A percentile compares a stretch with the other conserved stretches of the same genome.
Evolutionary conservation across 2,797 vertebrate species (phyloP).

Genomic region (Salmo trutta): DNA sequence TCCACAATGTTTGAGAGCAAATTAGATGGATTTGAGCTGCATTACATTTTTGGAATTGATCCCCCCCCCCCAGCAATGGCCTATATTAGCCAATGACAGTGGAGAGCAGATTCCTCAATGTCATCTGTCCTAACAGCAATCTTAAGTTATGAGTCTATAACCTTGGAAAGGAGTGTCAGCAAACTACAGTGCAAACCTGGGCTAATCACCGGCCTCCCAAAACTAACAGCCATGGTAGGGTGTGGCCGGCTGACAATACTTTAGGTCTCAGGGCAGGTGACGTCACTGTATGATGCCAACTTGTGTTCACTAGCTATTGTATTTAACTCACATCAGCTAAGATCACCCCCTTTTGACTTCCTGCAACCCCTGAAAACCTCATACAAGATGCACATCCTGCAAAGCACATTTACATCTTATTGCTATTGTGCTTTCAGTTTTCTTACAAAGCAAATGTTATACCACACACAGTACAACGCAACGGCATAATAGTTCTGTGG

Average conservation of each 20-base stretch:
- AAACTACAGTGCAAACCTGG: not conserved
- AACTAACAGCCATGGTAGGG: too few relatives aligned
- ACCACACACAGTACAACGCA: not conserved
- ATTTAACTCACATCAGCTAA: too few relatives aligned
- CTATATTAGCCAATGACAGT: too few relatives aligned
- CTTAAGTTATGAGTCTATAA: not conserved
- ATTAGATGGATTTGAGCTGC: not conserved
- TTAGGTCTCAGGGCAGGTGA: too few relatives aligned
- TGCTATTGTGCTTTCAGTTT: not conserved
- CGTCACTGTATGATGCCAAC: too few relatives aligned
- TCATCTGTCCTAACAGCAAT: not conserved
- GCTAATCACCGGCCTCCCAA: too few relatives aligned
- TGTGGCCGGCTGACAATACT: too few relatives aligned
- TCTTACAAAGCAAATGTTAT: not conserved
- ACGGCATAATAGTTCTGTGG: not conserved
- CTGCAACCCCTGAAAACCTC: not conserved
- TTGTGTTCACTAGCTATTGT: too few relatives aligned
- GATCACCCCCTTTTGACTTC: too few relatives aligned
- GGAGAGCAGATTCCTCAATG: too few relatives aligned
- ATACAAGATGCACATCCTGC: not conserved
- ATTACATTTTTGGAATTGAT: not conserved
- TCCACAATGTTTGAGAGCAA: not conserved
- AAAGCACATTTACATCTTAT: not conserved
- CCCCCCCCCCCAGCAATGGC: not conserved
- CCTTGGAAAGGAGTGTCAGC: not conserved